Percentiles rank a stretch among this genome's conserved stretches.
phyloP scores from a whole-genome alignment of 2,888 invertebrate genomes.

The Serripes groenlandicus region DNA sequence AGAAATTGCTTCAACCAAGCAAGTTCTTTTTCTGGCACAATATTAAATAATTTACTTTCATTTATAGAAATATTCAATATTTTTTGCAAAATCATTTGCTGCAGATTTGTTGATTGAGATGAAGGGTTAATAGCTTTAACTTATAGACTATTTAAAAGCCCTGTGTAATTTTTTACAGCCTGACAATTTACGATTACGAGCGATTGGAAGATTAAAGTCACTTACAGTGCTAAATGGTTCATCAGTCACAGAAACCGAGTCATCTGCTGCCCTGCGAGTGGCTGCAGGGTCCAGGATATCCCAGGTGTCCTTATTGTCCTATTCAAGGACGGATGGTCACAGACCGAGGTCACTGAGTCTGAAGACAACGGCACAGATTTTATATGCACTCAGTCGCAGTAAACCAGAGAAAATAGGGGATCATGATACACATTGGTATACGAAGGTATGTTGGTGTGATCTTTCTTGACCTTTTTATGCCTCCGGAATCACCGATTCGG shows the following conservation, averaged over 20 bases:
- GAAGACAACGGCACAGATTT: conserved; percentile 73
- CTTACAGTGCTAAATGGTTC: conserved; percentile 81
- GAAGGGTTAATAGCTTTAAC: no score
- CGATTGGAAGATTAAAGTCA: conserved; percentile 84
- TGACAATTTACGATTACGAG: conserved; percentile 80
- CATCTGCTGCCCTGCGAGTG: conserved; percentile 80
- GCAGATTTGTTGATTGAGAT: no score
- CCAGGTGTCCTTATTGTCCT: conserved; percentile 82
- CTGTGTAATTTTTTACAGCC: conserved; percentile 79
- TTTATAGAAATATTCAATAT: no score
- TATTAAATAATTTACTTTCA: no score
- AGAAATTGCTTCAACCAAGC: no score
- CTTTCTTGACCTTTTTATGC: not conserved
- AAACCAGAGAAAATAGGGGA: conserved; percentile 82
- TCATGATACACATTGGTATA: conserved; percentile 82
- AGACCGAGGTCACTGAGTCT: conserved; percentile 82
- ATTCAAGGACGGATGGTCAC: conserved; percentile 79
- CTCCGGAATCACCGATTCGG: no score
- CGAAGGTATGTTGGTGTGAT: conserved; percentile 72
- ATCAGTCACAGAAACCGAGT: conserved; percentile 82
- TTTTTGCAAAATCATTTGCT: no score
- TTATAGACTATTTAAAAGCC: no score
- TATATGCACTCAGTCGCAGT: conserved; percentile 76
- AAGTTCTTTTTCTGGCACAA: no score
- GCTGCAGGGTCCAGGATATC: conserved; percentile 85